Evolutionary conservation across 2,797 vertebrate genomes (phyloP), one percentile per base, ranked within the genome.

Genomic region (Helicolenus hilgendorfi): DNA sequence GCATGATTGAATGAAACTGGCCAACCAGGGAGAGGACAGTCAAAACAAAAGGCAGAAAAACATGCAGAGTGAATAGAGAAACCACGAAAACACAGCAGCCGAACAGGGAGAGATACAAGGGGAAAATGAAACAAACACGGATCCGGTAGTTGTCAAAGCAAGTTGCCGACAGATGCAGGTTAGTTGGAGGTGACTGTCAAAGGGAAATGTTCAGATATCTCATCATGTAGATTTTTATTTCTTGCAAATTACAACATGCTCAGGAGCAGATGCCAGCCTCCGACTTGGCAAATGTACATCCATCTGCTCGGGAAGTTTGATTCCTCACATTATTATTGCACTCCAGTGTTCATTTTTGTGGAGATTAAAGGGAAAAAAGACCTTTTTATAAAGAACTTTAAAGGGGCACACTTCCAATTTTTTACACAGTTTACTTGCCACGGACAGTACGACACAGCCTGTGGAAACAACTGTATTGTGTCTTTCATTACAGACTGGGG

Each of bases 1-100:
- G 81, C 79, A 69, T 67, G 84, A 83, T 69, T 65, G 41, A 77
- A 76, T 87, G 76, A 80, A 87, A 77, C 29, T 31, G 56, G 41
- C 36, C 58, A 31, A 56, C 41, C 38, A 22, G 18, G 20, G 18
- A 41, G 55, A 24, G 35, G 68, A 64, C 45, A 35, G 67, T 72
- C 53, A 33, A 55, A 79, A 59, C 36, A 64, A 15, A 77, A 27
- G 3, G 15, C n/a, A 77, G 20, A 14, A 31, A 49, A 71, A 85
- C 45, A 60, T 41, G 36, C 18, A 20, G 69, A 72, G 14, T 36
- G 9, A 76, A 72, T 18, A 2, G 29, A 71, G 65, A 69, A 68
- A 69, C 2, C 2, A 26, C 7, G 18, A 24, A 71, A 58, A 65
- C 64, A 58, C 14, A 27, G 60, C 67, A 65, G 63, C 31, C 35